phyloP scores from a whole-genome alignment of 2,888 invertebrate genomes.

The Drosophila glabriapex region DNA sequence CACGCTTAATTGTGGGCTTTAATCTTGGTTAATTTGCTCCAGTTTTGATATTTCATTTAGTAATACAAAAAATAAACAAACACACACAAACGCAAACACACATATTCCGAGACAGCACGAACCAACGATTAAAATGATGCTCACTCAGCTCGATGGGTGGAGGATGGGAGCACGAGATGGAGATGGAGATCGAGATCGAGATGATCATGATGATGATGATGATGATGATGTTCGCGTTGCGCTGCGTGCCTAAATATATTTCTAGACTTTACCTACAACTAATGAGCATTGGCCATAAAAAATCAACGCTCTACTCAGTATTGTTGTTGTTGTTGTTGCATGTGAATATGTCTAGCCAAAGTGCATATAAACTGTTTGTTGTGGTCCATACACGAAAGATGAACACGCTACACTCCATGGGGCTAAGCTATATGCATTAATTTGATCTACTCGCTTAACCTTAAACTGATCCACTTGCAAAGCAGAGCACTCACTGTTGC shows the following conservation, averaged over 20 bases:
- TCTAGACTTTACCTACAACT: constrained; percentile 5
- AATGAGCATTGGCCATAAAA: constrained; percentile 1
- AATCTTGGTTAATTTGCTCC: constrained; percentile 78
- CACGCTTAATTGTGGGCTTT: constrained; percentile 74
- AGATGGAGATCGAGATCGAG: not conserved
- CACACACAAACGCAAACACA: constrained; percentile 19
- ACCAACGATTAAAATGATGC: constrained; percentile 49
- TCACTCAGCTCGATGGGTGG: not conserved
- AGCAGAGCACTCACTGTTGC: not conserved
- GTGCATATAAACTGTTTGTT: not conserved
- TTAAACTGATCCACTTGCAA: not conserved
- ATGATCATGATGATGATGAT: constrained; percentile 1
- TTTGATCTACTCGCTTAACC: constrained; percentile 1
- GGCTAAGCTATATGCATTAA: not conserved
- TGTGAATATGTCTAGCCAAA: constrained; percentile 10
- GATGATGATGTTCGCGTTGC: constrained; percentile 12
- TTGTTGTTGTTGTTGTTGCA: constrained; percentile 9
- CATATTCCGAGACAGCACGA: constrained; percentile 41
- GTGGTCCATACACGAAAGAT: not conserved
- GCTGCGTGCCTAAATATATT: constrained; percentile 12
- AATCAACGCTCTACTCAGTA: not conserved
- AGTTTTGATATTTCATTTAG: constrained; percentile 68
- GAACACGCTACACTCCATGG: not conserved
- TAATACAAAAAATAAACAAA: constrained; percentile 19
- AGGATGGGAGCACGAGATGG: not conserved